These are phyloP conservation scores for Apantesis nais DNA, from an alignment of 2,888 invertebrate genomes.

Conservation along the genomic window DNA sequence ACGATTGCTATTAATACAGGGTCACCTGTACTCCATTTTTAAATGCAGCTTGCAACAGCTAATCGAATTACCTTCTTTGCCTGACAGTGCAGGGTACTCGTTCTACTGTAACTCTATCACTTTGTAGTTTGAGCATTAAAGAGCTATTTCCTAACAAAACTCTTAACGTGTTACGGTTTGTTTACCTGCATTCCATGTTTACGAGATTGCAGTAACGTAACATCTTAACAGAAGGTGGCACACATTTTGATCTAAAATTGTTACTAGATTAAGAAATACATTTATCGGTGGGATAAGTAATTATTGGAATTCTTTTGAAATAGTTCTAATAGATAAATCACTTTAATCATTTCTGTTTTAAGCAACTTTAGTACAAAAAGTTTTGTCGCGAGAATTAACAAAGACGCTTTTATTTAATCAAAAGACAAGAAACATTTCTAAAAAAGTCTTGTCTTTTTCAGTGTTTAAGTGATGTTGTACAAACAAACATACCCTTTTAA, in stretches of 20 bases:
- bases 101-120: slow-evolving; percentile 9
- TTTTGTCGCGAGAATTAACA: too few relatives aligned
- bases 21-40: neutral
- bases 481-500: too few relatives aligned
- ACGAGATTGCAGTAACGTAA: slow-evolving; percentile 42
- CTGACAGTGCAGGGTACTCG: neutral
- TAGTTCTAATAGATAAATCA: neutral
- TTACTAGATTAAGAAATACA: slow-evolving; percentile 29
- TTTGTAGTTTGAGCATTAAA: slow-evolving; percentile 37
- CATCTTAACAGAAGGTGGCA: slow-evolving; percentile 44
- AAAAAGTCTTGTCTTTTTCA: too few relatives aligned
- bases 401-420: too few relatives aligned
- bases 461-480: too few relatives aligned
- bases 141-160: slow-evolving; percentile 48
- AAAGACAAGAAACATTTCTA: too few relatives aligned
- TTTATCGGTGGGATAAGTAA: slow-evolving; percentile 2
- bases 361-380: too few relatives aligned
- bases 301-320: neutral
- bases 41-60: neutral
- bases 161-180: slow-evolving; percentile 39
- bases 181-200: slow-evolving; percentile 52
- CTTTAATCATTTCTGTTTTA: neutral
- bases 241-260: slow-evolving; percentile 57
- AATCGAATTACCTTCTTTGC: neutral
- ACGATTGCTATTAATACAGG: neutral